Evolutionary conservation across 1,140 invertebrate genomes (phyloP), one percentile per base, ranked within the genome.

Genomic region (Zaprionus gabonicus): DNA sequence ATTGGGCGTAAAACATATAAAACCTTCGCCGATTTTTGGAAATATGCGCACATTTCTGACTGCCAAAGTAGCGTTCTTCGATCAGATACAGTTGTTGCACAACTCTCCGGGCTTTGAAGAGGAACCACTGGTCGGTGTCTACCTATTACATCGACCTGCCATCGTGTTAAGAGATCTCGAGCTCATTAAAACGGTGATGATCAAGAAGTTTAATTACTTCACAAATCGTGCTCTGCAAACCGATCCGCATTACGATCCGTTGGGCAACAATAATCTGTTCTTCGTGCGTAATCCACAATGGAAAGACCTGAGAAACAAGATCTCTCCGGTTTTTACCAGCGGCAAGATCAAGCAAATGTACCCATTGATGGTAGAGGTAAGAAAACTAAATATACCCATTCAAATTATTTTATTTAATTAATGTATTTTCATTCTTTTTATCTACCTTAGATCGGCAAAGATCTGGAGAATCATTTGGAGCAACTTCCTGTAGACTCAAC

Each of bases 261-360:
- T 92, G 31, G 82, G 90, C 17, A 53, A 51, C 10, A 80, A 92
- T 53, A 92, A 86, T 58, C 60, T 92, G 1, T 92, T 92, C 44
- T 87, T 92, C 28, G 49, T 67, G 1, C 81, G 83, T 7, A 82
- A 79, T 71, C 80, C 84, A 0, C 34, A 51, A 0, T 95, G 95
- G 95, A 94, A 93, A 58, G 82, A 91, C 13, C 67, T 95, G 0
- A 82, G 95, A 3, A 78, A 90, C 0, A 94, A 94, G 53, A 78
- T 95, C 9, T 94, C 94, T 0, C 94, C 94, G 2, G 93, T 93
- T 2, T 95, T 95, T 59, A 94, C 94, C 0, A 93, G 93, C 7
- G 93, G 93, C 2, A 95, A 94, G 74, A 82, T 95, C 7, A 95
- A 94, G 73, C 92, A 92, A 57, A 94, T 95, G 94, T 94, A 94